A percentile compares a stretch with the other conserved stretches of the same genome.
phyloP scores from a whole-genome alignment of 2,888 invertebrate genomes.

The Drosophila birchii region DNA sequence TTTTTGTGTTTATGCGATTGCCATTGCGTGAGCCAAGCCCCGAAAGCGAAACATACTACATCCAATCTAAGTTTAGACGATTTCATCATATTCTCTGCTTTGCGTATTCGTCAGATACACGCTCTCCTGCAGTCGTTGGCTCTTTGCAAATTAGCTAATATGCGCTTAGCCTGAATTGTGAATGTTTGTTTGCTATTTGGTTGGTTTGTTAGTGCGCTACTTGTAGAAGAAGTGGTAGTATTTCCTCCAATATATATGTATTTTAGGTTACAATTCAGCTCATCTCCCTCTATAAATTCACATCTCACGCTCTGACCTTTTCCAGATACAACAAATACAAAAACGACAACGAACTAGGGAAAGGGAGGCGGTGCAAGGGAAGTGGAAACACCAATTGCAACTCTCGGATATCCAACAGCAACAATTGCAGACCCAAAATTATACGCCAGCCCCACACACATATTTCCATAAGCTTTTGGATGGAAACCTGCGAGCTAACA shows the following conservation, averaged over 20 bases:
- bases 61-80: constrained; percentile 68
- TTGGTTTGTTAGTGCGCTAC: constrained; percentile 2
- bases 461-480: constrained; percentile 77
- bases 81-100: constrained; percentile 71
- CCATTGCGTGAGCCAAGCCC: constrained; percentile 65
- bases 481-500: constrained; percentile 64
- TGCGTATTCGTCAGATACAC: constrained; percentile 59
- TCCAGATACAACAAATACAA: constrained; percentile 64
- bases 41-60: constrained; percentile 24
- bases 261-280: background rate
- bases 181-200: constrained; percentile 51
- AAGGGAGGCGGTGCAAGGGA: constrained; percentile 2
- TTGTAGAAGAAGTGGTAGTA: background rate
- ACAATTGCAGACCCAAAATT: constrained; percentile 38
- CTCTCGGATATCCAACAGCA: constrained; percentile 33
- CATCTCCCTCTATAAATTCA: constrained; percentile 27
- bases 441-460: constrained; percentile 18
- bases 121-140: constrained; percentile 23
- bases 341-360: constrained; percentile 48
- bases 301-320: constrained; percentile 77
- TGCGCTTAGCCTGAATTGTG: constrained; percentile 69
- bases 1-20: background rate
- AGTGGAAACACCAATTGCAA: constrained; percentile 36
- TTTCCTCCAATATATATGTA: background rate
- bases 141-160: constrained; percentile 72